Percentiles rank a stretch among this genome's conserved stretches.
These are phyloP conservation scores for Drosophila cardini DNA, from an alignment of 1,140 invertebrate genomes.

Conservation along the genomic window DNA sequence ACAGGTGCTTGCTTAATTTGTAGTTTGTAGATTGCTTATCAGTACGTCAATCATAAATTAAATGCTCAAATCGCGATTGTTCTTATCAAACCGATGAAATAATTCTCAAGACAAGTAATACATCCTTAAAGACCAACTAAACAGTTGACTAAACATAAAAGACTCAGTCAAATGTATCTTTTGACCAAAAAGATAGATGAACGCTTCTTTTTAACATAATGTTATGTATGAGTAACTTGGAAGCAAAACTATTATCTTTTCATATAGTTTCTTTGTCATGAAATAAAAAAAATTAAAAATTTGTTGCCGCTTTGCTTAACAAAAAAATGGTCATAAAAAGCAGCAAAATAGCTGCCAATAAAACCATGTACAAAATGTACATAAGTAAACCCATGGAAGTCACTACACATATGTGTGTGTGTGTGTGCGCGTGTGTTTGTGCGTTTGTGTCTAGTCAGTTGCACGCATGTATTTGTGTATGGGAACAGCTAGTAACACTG, in stretches of 20 bases:
- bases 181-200: not conserved
- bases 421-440: constrained; percentile 25
- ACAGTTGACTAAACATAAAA: not conserved
- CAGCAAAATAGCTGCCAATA: constrained; percentile 59
- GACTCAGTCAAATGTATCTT: not conserved
- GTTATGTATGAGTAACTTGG: not conserved
- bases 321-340: constrained; percentile 60
- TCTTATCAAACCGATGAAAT: constrained; percentile 30
- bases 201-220: not conserved
- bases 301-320: constrained; percentile 28
- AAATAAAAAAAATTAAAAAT: constrained; percentile 34
- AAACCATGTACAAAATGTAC: constrained; percentile 32
- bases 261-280: constrained; percentile 6
- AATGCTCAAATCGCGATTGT: constrained; percentile 23
- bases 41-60: constrained; percentile 21
- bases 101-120: not conserved
- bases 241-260: constrained; percentile 4
- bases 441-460: constrained; percentile 4
- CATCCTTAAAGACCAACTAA: not conserved
- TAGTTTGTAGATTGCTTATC: constrained; percentile 34
- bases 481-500: constrained; percentile 57
- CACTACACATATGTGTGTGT: not conserved
- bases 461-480: constrained; percentile 26
- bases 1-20: constrained; percentile 13
- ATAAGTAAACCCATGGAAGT: constrained; percentile 6